Conservation (phyloP, 2,888 invertebrate species). For the Leucoma salicis region DNA sequence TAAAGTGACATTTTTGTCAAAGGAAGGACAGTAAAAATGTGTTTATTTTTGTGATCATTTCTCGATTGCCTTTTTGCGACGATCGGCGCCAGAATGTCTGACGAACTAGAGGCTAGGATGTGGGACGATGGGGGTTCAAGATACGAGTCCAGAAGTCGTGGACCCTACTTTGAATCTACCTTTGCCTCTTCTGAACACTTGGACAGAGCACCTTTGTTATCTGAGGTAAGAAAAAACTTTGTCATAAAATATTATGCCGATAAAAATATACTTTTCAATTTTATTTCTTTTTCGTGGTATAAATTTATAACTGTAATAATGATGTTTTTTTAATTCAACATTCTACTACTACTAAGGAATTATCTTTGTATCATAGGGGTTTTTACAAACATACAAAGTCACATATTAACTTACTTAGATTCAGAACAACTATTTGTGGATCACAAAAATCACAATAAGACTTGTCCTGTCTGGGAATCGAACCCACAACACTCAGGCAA, state of each 20-base stretch:
- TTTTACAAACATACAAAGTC: too few relatives aligned
- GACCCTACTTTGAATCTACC: slow-evolving; percentile 66
- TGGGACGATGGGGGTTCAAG: slow-evolving; percentile 72
- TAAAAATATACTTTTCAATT: slow-evolving; percentile 6
- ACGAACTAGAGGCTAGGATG: slow-evolving; percentile 76
- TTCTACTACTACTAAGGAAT: too few relatives aligned
- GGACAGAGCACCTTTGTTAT: slow-evolving; percentile 71
- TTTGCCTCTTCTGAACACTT: slow-evolving; percentile 74
- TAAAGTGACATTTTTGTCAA: slow-evolving; percentile 14
- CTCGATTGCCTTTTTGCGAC: slow-evolving; percentile 31
- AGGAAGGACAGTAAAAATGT: slow-evolving; percentile 29
- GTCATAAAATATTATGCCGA: slow-evolving; percentile 2
- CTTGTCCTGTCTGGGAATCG: too few relatives aligned
- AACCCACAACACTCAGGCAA: too few relatives aligned
- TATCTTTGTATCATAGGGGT: too few relatives aligned
- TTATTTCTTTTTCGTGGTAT: too few relatives aligned
- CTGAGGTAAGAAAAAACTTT: slow-evolving; percentile 54
- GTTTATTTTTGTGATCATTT: slow-evolving; percentile 33
- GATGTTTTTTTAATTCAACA: too few relatives aligned
- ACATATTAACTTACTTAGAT: too few relatives aligned
- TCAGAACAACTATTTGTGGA: too few relatives aligned
- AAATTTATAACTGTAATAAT: too few relatives aligned
- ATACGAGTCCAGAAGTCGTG: slow-evolving; percentile 62
- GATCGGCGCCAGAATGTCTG: slow-evolving; percentile 77
- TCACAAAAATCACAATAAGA: too few relatives aligned